These are phyloP conservation scores for Clistopyga incitator DNA, from an alignment of 2,888 invertebrate genomes.

Conservation along the genomic window DNA sequence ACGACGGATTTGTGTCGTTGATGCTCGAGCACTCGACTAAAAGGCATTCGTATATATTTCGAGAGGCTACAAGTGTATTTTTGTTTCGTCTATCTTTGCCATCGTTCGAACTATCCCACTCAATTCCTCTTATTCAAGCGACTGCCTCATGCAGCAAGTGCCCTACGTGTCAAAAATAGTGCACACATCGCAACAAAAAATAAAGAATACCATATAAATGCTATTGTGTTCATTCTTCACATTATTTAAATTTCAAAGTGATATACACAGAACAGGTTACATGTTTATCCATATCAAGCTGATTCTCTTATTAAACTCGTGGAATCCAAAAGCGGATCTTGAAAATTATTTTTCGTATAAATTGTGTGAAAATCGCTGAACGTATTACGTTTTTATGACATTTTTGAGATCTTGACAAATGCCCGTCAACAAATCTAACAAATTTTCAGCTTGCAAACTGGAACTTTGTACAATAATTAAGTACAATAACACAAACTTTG, in stretches of 20 bases:
- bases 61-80: constrained; percentile 42
- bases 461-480: too few species aligned
- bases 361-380: too few species aligned
- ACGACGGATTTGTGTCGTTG: constrained; percentile 29
- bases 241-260: too few species aligned
- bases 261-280: background rate
- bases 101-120: constrained; percentile 26
- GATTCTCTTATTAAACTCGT: background rate
- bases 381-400: too few species aligned
- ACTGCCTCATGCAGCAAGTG: background rate
- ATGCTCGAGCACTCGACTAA: constrained; percentile 13
- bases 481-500: too few species aligned
- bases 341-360: background rate
- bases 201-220: background rate
- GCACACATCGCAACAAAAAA: background rate
- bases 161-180: constrained; percentile 11
- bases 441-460: too few species aligned
- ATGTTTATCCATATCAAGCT: background rate
- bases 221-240: background rate
- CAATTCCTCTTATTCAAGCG: background rate
- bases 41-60: constrained; percentile 28
- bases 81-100: constrained; percentile 41
- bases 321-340: background rate
- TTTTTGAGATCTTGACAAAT: too few species aligned
- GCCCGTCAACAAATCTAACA: too few species aligned